Conservation (phyloP, 2,888 invertebrate species). For the Lithophane socia region DNA sequence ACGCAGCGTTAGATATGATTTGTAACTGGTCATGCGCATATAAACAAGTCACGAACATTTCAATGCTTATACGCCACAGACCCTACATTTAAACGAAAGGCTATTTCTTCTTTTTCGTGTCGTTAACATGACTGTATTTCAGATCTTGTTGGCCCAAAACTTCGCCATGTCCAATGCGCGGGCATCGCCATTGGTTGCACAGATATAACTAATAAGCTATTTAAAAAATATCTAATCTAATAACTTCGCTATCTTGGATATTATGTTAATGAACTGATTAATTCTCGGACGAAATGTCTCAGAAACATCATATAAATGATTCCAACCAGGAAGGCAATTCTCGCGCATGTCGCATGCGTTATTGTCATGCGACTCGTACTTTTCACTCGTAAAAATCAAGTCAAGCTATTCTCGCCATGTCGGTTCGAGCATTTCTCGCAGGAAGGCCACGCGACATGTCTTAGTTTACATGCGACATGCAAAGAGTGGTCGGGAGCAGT, state of each 20-base stretch:
- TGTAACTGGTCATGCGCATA: constrained; percentile 7
- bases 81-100: background rate
- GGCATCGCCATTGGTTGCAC: background rate
- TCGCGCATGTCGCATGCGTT: too few relatives aligned
- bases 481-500: too few relatives aligned
- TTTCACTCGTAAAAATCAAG: too few relatives aligned
- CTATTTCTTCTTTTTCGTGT: background rate
- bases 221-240: too few relatives aligned
- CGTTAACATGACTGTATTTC: background rate
- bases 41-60: constrained; percentile 28
- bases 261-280: background rate
- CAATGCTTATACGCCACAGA: background rate
- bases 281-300: background rate
- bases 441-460: too few relatives aligned
- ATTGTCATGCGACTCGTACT: too few relatives aligned
- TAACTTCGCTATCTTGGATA: background rate
- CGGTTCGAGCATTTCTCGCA: too few relatives aligned
- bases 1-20: constrained; percentile 9
- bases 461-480: too few relatives aligned
- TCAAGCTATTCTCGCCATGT: too few relatives aligned
- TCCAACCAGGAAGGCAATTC: too few relatives aligned
- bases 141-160: background rate
- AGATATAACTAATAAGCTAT: background rate
- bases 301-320: background rate
- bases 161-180: background rate